A percentile compares a stretch with the other conserved stretches of the same genome.
Conservation (phyloP, 2,888 invertebrate genomes). For the Neelides folsomi region DNA sequence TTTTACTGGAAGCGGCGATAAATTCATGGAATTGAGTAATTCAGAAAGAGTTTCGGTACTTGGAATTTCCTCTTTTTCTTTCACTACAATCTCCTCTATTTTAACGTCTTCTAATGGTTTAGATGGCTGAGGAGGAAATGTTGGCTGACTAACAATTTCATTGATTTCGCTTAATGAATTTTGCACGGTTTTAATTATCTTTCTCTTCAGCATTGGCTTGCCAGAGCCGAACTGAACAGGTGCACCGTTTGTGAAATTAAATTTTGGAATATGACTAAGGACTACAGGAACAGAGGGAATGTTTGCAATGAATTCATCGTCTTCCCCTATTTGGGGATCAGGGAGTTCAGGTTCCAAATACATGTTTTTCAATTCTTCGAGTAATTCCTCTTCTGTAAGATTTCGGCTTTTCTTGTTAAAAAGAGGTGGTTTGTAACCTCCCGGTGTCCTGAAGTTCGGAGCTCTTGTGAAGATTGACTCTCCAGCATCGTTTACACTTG, state of each 20-base stretch:
- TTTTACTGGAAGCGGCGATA: too few species aligned
- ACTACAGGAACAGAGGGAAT: background rate
- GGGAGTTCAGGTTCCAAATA: conserved; percentile 21
- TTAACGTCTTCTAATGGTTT: background rate
- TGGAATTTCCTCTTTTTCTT: background rate
- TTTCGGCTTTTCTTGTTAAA: conserved; percentile 18
- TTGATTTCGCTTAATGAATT: too few species aligned
- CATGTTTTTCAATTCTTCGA: conserved; percentile 27
- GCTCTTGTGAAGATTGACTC: conserved; percentile 21
- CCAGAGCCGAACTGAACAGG: too few species aligned
- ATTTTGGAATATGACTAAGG: background rate
- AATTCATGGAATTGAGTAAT: too few species aligned
- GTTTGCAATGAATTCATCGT: background rate
- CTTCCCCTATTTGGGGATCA: background rate
- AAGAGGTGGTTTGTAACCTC: conserved; percentile 23
- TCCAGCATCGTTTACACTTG: too few species aligned
- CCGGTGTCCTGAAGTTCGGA: conserved; percentile 30
- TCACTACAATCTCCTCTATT: background rate
- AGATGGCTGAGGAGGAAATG: too few species aligned
- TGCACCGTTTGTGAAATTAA: background rate
- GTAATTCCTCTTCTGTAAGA: conserved; percentile 23
- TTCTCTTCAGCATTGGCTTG: too few species aligned
- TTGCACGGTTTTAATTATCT: too few species aligned
- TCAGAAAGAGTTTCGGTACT: background rate
- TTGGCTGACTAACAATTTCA: too few species aligned